Percentiles rank a stretch among this genome's conserved stretches.
Evolutionary conservation across 2,113 vertebrate species (phyloP).

Genomic region (Equus quagga): DNA sequence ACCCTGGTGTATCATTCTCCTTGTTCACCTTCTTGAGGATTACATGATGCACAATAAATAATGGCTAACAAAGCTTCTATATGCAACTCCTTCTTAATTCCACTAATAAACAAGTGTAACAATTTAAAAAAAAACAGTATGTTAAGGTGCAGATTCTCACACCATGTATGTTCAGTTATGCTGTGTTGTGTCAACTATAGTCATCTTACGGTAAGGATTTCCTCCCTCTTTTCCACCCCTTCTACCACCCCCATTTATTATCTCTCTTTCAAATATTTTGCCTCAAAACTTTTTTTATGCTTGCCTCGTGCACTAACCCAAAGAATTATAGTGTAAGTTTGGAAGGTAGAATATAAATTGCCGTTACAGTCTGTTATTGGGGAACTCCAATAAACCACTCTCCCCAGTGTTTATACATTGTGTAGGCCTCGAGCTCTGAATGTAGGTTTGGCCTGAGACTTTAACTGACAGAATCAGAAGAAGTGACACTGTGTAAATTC

Average conservation of each 20-base stretch:
- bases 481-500: background rate
- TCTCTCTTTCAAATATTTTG: background rate
- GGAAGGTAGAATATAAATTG: background rate
- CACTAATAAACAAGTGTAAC: background rate
- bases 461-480: background rate
- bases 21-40: constrained; percentile 9
- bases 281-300: background rate
- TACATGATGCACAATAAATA: background rate
- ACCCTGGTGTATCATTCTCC: background rate
- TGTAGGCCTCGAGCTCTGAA: background rate
- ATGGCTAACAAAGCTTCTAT: background rate
- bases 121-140: background rate
- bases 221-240: too few species aligned
- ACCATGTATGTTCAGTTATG: background rate
- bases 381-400: background rate
- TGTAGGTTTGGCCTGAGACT: background rate
- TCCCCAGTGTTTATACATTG: background rate
- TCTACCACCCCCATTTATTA: background rate
- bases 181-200: background rate
- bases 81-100: background rate
- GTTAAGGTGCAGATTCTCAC: constrained; percentile 39
- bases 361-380: background rate
- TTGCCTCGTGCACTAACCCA: background rate
- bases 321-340: background rate
- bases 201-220: background rate